Evolutionary conservation across 2,797 vertebrate genomes (phyloP), one percentile per base, ranked within the genome.

Genomic region (Salmo trutta): DNA sequence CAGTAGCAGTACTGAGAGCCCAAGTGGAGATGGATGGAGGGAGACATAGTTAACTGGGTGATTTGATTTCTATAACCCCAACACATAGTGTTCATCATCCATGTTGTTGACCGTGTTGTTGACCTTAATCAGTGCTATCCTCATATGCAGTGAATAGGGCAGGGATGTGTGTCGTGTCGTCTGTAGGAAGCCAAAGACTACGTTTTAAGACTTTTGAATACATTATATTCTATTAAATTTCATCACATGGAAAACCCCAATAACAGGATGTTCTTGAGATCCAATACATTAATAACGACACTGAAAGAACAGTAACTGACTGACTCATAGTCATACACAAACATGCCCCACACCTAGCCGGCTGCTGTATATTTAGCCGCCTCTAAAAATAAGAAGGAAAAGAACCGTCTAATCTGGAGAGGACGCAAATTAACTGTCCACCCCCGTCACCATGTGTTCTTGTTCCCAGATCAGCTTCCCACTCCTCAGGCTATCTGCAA

Each of bases 361-460:
- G 51, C 74, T 33, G 31, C 31, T 56, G 54, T 90, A 77, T 75
- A 79, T 88, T 80, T 56, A 80, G 71, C 78, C 66, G 52, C 36
- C 41, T 83, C 77, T 87, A 83, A 84, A 88, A 86, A 84, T 83
- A 85, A 36, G 51, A 31, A 80, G 56, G 19, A 73, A 53, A 75
- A 79, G 21, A 53, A 52, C 47, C 80, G 62, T 85, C 75, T 87
- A 79, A 88, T 87, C 31, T 83, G 62, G 71, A 84, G 77, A 47
- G 72, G 71, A 84, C 2, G n/a, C 36, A 82, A 74, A 76, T 82
- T 29, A 71, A 14, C 70, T 15, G 8, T 54, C 59, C 12, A 7
- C 53, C 27, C 36, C 71, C 72, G 79, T 79, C 73, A 52, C 27
- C 27, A 27, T 53, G 69, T 66, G 71, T 76, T 66, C 56, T 4